A percentile compares a stretch with the other conserved stretches of the same genome.
phyloP scores from a whole-genome alignment of 2,113 vertebrate genomes.

The Aviceda subcristata region DNA sequence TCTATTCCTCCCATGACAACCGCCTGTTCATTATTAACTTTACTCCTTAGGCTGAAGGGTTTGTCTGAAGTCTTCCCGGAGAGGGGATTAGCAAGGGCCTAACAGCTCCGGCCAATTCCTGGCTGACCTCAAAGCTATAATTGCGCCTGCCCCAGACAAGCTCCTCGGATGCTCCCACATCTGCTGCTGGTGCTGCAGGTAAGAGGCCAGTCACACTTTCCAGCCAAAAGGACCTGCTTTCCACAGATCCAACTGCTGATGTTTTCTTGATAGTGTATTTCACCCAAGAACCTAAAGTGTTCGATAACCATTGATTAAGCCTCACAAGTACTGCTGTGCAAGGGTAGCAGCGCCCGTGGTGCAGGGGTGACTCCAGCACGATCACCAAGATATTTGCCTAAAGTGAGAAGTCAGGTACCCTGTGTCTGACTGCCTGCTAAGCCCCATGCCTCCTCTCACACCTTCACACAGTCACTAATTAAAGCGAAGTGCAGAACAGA shows the following conservation, averaged over 20 bases:
- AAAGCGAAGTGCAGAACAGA: not conserved
- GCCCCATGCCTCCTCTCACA: not conserved
- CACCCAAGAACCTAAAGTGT: fast-evolving
- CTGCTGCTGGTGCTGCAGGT: not conserved
- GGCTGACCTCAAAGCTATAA: slow-evolving; percentile 30
- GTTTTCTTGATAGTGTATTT: fast-evolving
- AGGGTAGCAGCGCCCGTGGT: not conserved
- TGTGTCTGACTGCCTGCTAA: not conserved
- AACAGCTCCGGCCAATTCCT: not conserved
- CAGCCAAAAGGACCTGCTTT: not conserved
- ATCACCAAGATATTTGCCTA: not conserved
- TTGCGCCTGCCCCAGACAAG: not conserved
- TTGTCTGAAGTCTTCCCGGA: not conserved
- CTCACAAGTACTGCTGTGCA: not conserved
- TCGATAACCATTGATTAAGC: too few relatives aligned
- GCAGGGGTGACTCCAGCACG: not conserved
- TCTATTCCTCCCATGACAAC: not conserved
- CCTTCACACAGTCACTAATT: not conserved
- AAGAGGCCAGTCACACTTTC: not conserved
- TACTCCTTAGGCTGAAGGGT: not conserved
- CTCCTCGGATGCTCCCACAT: not conserved
- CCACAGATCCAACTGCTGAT: not conserved
- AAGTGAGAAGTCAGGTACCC: not conserved
- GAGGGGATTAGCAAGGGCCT: slow-evolving; percentile 21
- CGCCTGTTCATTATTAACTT: not conserved